These are phyloP conservation scores for Lagria hirta DNA, from an alignment of 2,888 invertebrate species.

Conservation along the genomic window DNA sequence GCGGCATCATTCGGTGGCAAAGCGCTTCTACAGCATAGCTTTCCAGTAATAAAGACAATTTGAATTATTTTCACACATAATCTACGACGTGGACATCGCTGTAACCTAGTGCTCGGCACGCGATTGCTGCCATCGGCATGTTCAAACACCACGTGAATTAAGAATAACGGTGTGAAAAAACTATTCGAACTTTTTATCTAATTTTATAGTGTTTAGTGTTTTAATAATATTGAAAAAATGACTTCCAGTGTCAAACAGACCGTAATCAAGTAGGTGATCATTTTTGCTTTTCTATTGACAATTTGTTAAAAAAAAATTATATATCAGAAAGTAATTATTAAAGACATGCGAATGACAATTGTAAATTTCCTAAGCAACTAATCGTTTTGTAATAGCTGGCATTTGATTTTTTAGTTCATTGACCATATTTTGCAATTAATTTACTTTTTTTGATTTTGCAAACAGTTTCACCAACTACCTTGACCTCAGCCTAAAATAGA, in stretches of 20 bases:
- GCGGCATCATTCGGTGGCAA: conserved; percentile 30
- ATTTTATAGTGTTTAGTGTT: conserved; percentile 15
- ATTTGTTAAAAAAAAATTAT: no score
- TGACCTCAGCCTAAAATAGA: no score
- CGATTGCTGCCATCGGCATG: conserved; percentile 24
- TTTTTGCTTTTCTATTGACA: conserved; percentile 1
- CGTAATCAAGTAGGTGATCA: conserved; percentile 57
- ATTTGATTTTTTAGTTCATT: conserved; percentile 1
- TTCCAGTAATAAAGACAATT: conserved; percentile 20
- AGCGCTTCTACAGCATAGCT: conserved; percentile 32
- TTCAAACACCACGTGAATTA: conserved; percentile 29
- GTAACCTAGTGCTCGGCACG: no score
- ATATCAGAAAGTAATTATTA: conserved; percentile 1
- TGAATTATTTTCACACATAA: conserved; percentile 21
- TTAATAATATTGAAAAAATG: conserved; percentile 49
- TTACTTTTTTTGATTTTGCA: conserved; percentile 8
- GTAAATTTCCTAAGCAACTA: conserved; percentile 6
- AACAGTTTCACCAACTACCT: conserved; percentile 4
- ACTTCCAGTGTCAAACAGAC: conserved; percentile 59
- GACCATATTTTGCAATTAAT: conserved; percentile 7
- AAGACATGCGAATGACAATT: conserved; percentile 2
- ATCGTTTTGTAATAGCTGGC: conserved; percentile 8
- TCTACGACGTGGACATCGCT: conserved; percentile 19
- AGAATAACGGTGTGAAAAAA: conserved; percentile 26
- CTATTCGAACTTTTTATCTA: conserved; percentile 15